phyloP scores from a whole-genome alignment of 2,888 invertebrate species.

The Ichneumon xanthorius region DNA sequence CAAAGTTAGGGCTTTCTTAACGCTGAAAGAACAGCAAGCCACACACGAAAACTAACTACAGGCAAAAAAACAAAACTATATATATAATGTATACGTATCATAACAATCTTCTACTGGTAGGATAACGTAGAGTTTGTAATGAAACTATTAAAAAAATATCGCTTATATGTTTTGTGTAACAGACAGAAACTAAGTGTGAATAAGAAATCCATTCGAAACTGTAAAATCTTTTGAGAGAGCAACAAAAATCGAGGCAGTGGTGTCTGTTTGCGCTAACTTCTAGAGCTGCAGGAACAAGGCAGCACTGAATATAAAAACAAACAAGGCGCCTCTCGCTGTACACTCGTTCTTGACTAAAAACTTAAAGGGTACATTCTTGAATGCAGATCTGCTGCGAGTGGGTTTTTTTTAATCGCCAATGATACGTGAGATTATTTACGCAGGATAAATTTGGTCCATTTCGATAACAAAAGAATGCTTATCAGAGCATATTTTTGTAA shows the following conservation, averaged over 20 bases:
- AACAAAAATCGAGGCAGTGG: not conserved
- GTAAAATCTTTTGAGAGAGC: not conserved
- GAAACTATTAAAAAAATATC: too few species aligned
- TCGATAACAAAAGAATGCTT: too few species aligned
- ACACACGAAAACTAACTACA: conserved; percentile 84
- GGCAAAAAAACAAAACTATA: conserved; percentile 81
- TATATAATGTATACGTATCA: conserved; percentile 62
- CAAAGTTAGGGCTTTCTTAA: conserved; percentile 83
- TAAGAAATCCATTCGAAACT: not conserved
- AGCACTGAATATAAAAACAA: not conserved
- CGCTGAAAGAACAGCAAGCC: conserved; percentile 83
- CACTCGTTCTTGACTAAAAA: too few species aligned
- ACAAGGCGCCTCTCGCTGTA: not conserved
- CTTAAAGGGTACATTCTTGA: too few species aligned
- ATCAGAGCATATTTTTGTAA: too few species aligned
- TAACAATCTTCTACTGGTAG: not conserved
- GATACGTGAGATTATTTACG: too few species aligned
- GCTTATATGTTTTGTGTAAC: too few species aligned
- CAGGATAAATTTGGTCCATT: too few species aligned
- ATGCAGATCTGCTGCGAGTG: too few species aligned
- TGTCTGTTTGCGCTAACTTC: not conserved
- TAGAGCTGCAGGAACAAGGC: not conserved
- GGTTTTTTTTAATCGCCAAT: too few species aligned
- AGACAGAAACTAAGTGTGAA: not conserved
- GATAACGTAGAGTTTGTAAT: not conserved